phyloP scores from a whole-genome alignment of 2,113 vertebrate species.

The Aspidoscelis tigris region DNA sequence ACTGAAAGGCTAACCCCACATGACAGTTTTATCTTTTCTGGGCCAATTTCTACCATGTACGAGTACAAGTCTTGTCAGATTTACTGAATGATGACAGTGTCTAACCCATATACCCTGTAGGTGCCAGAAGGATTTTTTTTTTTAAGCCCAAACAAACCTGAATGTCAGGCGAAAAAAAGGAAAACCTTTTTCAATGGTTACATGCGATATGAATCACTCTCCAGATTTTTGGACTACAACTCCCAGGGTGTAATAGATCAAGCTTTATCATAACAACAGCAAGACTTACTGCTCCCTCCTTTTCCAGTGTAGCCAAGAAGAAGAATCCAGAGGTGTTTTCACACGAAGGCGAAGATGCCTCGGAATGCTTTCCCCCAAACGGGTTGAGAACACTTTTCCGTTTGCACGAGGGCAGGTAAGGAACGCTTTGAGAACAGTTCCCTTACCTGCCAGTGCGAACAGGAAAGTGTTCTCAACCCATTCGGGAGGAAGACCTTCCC shows the following conservation, averaged over 20 bases:
- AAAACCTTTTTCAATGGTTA: not conserved
- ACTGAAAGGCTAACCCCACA: constrained; percentile 46
- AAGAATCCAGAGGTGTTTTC: not conserved
- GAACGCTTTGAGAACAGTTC: no score
- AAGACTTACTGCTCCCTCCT: no score
- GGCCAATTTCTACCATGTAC: constrained; percentile 50
- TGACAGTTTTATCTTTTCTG: constrained; percentile 57
- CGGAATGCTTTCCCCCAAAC: no score
- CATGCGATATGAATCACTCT: not conserved
- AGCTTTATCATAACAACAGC: no score
- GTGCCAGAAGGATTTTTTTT: not conserved
- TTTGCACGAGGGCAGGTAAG: no score
- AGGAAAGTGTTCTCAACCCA: no score
- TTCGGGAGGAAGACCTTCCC: no score
- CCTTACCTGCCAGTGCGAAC: no score
- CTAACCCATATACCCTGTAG: constrained; percentile 50
- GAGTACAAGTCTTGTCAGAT: constrained; percentile 56
- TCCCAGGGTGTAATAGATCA: not conserved
- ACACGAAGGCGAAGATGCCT: no score
- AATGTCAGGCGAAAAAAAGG: not conserved
- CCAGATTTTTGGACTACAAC: not conserved
- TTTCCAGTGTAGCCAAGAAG: no score
- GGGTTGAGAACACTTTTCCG: no score
- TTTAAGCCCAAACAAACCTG: not conserved
- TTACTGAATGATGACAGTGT: constrained; percentile 58